Base-by-base conservation (phyloP, 64 coral and sea anemone species). In the Dendronephthya gigantea region DNA sequence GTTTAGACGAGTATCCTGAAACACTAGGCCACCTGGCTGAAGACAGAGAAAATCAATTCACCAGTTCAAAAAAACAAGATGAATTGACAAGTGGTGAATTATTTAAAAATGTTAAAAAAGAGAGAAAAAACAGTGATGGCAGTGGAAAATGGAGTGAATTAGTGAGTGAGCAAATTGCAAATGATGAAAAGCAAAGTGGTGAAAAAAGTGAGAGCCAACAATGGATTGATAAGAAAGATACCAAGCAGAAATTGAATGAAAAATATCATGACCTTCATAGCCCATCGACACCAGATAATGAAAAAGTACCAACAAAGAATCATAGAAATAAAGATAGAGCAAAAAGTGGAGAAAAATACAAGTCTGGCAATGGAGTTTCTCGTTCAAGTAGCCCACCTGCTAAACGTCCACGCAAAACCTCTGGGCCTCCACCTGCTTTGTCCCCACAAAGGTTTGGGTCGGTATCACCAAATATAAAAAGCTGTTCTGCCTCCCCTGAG, bases 1-100 rank as follows among this genome's bases (percentile, higher is more conserved):
- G 92, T 50, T 47, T 93, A 82, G 90, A 86, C 74, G 92, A 90
- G 68, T 93, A 90, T 88, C 87, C 72, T 79, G 36, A 34, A 36
- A 62, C 55, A 2, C 25, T 62, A 62, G 55, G 55, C 55, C 72
- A 79, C 17, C 29, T 39, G 36, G 32, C 72, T 79, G 72, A 79
- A 39, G 32, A 79, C 36, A 39, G 15, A 36, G 72, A 79, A 66
- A 66, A 66, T 66, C 19, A n/a, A 15, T 79, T 79, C 32, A 36
- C 14, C 5, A 39, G 14, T 34, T 12, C 15, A 8, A 34, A 62
- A 27, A 62, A 16, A 79, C 36, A 36, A 33, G 72, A 79, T 36
- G 72, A 79, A 34, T 39, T 39, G 36, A 28, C 36, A 14, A 39
- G 72, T 34, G 28, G 30, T 79, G 36, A 79, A 19, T 79, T 19